Percentiles rank a stretch among this genome's conserved stretches.
These are phyloP conservation scores for Diaphora mendica DNA, from an alignment of 2,888 invertebrate species.

Conservation along the genomic window DNA sequence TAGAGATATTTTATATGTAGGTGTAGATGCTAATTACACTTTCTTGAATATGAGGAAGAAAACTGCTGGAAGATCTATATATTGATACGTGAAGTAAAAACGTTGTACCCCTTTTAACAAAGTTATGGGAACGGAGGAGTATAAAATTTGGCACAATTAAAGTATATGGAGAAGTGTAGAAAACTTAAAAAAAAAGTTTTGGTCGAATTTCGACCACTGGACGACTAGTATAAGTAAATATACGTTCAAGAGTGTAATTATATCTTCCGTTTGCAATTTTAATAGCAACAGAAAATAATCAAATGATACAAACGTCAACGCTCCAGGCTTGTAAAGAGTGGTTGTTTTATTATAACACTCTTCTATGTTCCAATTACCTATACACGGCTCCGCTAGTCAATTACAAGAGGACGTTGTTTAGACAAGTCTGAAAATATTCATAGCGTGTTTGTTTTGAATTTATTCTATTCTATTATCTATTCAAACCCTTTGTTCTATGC, in stretches of 20 bases:
- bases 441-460: slow-evolving; percentile 79
- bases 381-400: slow-evolving; percentile 38
- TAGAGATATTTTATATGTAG: neutral
- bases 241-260: neutral
- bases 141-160: no score
- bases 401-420: slow-evolving; percentile 60
- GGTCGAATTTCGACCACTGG: no score
- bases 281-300: slow-evolving; percentile 5
- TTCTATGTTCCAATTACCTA: slow-evolving; percentile 40
- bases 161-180: no score
- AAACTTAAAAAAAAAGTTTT: no score
- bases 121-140: no score
- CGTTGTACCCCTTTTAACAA: no score
- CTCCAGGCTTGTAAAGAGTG: slow-evolving; percentile 25
- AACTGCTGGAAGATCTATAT: neutral
- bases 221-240: no score
- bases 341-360: slow-evolving; percentile 46
- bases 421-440: slow-evolving; percentile 69
- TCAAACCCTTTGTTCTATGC: slow-evolving; percentile 79
- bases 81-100: no score
- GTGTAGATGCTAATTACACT: neutral
- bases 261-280: neutral
- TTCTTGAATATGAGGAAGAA: neutral
- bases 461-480: slow-evolving; percentile 76
- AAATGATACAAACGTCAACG: neutral